These are phyloP conservation scores for Poecilia velifera DNA, from an alignment of 2,797 vertebrate genomes.

Conservation along the genomic window DNA sequence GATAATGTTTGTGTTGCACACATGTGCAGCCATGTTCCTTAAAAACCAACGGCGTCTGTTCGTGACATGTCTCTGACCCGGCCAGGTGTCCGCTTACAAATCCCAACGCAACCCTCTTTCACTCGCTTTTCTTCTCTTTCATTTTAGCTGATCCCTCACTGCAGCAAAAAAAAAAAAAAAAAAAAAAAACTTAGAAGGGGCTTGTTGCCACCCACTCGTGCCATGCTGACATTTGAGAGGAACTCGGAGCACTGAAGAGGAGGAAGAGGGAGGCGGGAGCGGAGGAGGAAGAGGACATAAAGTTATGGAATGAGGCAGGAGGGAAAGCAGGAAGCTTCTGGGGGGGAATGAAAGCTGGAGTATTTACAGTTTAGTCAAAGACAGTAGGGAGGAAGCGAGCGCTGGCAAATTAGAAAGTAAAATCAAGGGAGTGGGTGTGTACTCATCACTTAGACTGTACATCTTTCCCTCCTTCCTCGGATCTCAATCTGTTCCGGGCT, in stretches of 20 bases:
- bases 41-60: conserved; percentile 37
- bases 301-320: conserved; percentile 43
- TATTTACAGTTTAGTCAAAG: conserved; percentile 50
- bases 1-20: conserved; percentile 15
- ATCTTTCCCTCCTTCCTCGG: conserved; percentile 30
- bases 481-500: conserved; percentile 23
- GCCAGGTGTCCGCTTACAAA: conserved; percentile 47
- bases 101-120: conserved; percentile 33
- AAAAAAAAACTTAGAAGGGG: conserved; percentile 44
- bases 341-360: conserved; percentile 12
- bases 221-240: conserved; percentile 74
- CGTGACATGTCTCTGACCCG: conserved; percentile 38
- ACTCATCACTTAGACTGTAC: conserved; percentile 26
- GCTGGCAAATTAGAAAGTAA: conserved; percentile 46
- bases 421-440: conserved; percentile 51
- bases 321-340: conserved; percentile 46
- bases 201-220: conserved; percentile 75
- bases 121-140: conserved; percentile 25
- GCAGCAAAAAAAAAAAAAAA: conserved; percentile 54
- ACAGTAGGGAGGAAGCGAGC: conserved; percentile 35
- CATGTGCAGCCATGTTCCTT: not conserved
- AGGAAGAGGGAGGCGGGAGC: conserved; percentile 54
- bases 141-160: conserved; percentile 59
- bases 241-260: conserved; percentile 63
- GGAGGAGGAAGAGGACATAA: conserved; percentile 55